A percentile compares a stretch with the other conserved stretches of the same genome.
phyloP scores from a whole-genome alignment of 2,888 invertebrate genomes.

The Rhyacophila evoluta region DNA sequence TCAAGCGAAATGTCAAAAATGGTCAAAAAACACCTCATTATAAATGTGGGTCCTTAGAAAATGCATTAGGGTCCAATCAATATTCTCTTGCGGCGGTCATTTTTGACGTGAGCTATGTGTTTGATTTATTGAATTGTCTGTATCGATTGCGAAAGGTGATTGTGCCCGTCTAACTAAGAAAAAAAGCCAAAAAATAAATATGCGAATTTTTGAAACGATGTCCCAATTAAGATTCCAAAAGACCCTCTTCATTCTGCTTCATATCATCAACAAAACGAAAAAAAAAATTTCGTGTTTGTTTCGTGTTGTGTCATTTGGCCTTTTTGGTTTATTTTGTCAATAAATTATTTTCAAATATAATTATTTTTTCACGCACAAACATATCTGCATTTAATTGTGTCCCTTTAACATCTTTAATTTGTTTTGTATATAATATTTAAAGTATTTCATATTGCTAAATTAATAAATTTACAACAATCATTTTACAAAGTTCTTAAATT shows the following conservation, averaged over 20 bases:
- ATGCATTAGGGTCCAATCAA: not conserved
- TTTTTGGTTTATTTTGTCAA: no score
- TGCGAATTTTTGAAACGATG: not conserved
- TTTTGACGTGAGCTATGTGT: not conserved
- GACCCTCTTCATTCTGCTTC: not conserved
- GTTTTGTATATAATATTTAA: no score
- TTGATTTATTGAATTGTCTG: not conserved
- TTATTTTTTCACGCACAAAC: no score
- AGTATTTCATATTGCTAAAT: no score
- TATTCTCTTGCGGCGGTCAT: not conserved
- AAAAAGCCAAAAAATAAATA: not conserved
- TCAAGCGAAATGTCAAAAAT: no score
- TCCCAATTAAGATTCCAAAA: conserved; percentile 1
- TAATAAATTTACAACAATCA: no score
- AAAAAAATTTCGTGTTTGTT: not conserved
- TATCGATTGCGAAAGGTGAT: not conserved
- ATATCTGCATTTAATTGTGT: no score
- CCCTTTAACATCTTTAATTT: no score
- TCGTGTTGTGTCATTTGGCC: not conserved
- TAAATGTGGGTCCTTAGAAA: not conserved
- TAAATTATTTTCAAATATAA: no score
- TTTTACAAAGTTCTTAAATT: no score
- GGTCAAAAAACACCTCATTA: not conserved
- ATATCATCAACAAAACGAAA: not conserved
- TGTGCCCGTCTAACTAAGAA: not conserved